These are phyloP conservation scores for Drosophila tripunctata DNA, from an alignment of 2,888 invertebrate genomes.

Conservation along the genomic window DNA sequence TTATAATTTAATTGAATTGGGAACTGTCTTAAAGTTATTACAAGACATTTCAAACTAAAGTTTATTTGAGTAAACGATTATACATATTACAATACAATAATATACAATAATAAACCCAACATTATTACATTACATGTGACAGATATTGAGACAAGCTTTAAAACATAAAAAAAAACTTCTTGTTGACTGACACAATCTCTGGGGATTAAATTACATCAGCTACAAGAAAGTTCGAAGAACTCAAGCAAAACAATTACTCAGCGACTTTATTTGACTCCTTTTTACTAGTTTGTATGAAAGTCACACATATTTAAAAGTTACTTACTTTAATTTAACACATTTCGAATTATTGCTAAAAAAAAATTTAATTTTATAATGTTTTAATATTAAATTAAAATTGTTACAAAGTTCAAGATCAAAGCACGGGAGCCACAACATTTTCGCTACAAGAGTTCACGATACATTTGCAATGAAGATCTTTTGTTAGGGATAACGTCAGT, in stretches of 20 bases:
- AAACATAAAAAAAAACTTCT: background rate
- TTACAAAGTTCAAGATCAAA: no score
- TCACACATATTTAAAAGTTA: no score
- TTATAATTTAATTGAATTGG: no score
- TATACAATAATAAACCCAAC: background rate
- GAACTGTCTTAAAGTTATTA: no score
- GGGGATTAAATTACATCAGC: conserved; percentile 1
- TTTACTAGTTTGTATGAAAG: no score
- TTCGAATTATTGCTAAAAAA: background rate
- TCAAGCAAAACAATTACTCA: background rate
- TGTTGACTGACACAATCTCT: background rate
- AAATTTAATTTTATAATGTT: background rate
- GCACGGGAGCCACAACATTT: background rate
- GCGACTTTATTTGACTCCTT: background rate
- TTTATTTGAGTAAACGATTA: background rate
- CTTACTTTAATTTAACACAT: no score
- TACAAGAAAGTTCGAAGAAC: background rate
- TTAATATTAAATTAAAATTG: background rate
- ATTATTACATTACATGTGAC: background rate
- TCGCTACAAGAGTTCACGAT: background rate
- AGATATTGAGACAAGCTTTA: background rate
- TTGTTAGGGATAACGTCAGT: conserved; percentile 10
- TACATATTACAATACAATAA: background rate
- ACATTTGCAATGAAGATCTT: conserved; percentile 9
- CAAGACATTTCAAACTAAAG: no score